Base-by-base conservation (phyloP, 2,888 invertebrate genomes). In the Rosalia funebris region DNA sequence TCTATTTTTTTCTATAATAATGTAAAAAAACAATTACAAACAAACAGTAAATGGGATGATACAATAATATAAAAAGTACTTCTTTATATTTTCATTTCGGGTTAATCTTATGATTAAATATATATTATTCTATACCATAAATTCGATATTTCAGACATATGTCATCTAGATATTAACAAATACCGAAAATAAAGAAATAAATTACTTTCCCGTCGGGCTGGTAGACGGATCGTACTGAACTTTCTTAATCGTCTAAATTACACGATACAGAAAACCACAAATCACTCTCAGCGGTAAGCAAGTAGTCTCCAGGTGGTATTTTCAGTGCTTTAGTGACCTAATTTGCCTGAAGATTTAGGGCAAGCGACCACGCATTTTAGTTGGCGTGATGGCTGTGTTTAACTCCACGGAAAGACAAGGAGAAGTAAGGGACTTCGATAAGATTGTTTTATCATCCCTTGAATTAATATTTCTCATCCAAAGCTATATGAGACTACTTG, bases 261-360 rank as follows among this genome's bases (percentile, higher is more conserved):
- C 15, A 41, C 50, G 20, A 50, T 15, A 25, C 14, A 31, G 25
- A 31, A 39, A 25, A n/a, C 50, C 39, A 50, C 39, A 50, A 50
- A 50, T 50, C 50, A 50, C 50, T 12, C 15, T 41, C 25, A n/a
- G 11, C 4, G 39, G 11, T 14, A 50, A 39, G 34, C 15, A 41
- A 50, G 39, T 25, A 50, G 50, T 39, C 50, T 39, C 50, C 31
- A 36, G 39, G 50, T 50, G 14, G 39, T 50, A 50, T 19, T 50
- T 50, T 50, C 50, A 39, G 39, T 39, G 50, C 15, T 50, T 50
- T 39, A 50, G 50, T 39, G 50, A 31, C 50, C 39, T 39, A 50
- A 50, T 50, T 50, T 50, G 39, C 10, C 20, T 50, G 25, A 20
- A 20, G 15, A 25, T 19, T n/a, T 15, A 20, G 50, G 15, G 50